These are phyloP conservation scores for Rhabdomys dilectus DNA, from an alignment of 2,113 vertebrate genomes.

Conservation along the genomic window DNA sequence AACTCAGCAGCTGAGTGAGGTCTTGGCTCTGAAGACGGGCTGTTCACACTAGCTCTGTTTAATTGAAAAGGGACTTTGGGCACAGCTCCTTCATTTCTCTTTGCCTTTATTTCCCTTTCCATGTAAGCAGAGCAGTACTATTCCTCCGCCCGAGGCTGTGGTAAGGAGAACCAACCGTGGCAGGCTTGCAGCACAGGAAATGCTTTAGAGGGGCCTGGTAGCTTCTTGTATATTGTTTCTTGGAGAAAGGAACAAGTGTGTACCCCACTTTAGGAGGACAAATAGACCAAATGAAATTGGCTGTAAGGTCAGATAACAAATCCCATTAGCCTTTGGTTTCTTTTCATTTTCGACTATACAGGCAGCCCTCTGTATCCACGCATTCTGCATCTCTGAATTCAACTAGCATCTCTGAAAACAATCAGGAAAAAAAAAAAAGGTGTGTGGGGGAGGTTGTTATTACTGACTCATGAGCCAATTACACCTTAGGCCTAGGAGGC, in stretches of 20 bases:
- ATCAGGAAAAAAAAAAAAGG: too few relatives aligned
- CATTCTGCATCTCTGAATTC: background rate
- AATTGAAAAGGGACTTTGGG: background rate
- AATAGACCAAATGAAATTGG: background rate
- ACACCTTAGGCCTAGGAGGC: background rate
- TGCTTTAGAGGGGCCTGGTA: background rate
- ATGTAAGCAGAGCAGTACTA: background rate
- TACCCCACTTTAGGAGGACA: background rate
- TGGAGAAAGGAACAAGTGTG: background rate
- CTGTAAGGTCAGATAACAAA: background rate
- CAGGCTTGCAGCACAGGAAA: rapidly evolving
- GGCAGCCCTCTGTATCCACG: background rate
- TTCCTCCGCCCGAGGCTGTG: background rate
- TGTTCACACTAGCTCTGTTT: background rate
- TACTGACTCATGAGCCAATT: background rate
- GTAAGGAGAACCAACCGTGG: background rate
- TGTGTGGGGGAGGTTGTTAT: background rate
- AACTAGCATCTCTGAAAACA: background rate
- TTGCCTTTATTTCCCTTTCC: background rate
- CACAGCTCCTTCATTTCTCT: background rate
- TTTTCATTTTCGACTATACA: background rate
- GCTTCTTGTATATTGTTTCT: background rate
- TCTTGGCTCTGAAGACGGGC: background rate
- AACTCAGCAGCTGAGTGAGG: background rate
- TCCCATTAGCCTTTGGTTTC: background rate